Evolutionary conservation across 2,797 vertebrate genomes (phyloP).

Genomic region (Parambassis ranga): DNA sequence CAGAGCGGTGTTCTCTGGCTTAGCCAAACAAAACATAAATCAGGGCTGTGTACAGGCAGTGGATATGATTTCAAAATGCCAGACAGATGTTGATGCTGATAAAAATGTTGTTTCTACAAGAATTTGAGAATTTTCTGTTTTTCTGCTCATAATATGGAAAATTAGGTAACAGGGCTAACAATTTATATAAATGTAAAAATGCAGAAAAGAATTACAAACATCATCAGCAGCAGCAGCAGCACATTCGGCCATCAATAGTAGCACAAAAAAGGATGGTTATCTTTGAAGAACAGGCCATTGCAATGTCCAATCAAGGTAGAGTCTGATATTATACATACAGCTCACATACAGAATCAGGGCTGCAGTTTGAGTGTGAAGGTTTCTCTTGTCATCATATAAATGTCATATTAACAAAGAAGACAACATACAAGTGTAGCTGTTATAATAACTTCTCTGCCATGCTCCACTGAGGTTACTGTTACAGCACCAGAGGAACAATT

Average conservation of each 20-base stretch:
- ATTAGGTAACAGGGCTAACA: background rate
- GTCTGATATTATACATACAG: too few species aligned
- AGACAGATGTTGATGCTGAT: slow-evolving; percentile 28
- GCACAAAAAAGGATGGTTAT: too few species aligned
- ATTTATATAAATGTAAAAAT: background rate
- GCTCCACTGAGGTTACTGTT: background rate
- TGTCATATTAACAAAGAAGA: too few species aligned
- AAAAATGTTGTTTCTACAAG: slow-evolving; percentile 2
- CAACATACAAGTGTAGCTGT: background rate
- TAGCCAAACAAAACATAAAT: slow-evolving; percentile 52
- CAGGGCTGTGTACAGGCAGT: slow-evolving; percentile 17
- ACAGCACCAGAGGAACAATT: background rate
- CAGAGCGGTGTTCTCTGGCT: slow-evolving; percentile 5
- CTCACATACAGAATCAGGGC: too few species aligned
- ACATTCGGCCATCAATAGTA: too few species aligned
- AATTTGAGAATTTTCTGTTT: slow-evolving; percentile 4
- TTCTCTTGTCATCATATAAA: too few species aligned
- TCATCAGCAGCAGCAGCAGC: too few species aligned
- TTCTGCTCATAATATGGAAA: background rate
- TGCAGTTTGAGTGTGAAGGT: too few species aligned
- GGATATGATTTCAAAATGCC: slow-evolving; percentile 39
- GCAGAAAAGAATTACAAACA: too few species aligned
- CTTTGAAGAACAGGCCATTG: too few species aligned
- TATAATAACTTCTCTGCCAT: too few species aligned
- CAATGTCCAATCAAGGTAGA: too few species aligned